Evolutionary conservation across 2,888 invertebrate species (phyloP), one percentile per base, ranked within the genome.

Genomic region (Eupithecia subfuscata): DNA sequence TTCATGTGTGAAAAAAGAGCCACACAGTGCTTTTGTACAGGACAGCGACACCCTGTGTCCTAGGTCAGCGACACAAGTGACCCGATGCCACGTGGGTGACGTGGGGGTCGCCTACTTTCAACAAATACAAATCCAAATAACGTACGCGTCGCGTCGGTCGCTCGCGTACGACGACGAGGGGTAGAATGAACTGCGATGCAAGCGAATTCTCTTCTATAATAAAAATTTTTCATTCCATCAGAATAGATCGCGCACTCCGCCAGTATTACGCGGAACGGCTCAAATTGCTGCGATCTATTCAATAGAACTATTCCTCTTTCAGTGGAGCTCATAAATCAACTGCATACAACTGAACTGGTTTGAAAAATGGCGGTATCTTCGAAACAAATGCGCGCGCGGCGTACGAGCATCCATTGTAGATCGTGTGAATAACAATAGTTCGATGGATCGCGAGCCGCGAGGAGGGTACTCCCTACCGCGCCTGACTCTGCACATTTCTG

Each of bases 351-450:
- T 73, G 74, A 74, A 70, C 70, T 43, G 18, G 73, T 67, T 74
- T 79, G 70, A 75, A 76, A 75, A 71, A 75, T 74, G 65, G 60
- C 71, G 69, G 70, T 70, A 77, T 75, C 77, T 77, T 77, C 67
- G 70, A 70, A 77, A 77, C 77, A 75, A 77, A 73, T 75, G 75
- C 69, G 71, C 43, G 70, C 43, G 72, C 40, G 52, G 11, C 56
- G 71, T 70, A 76, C 69, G 69, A 69, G 71, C 75, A 76, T 71
- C 77, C 63, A 74, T 75, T 75, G 70, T 76, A 71, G 74, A 76
- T 11, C 56, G 22, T 78, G 76, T 80, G 79, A 79, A 76, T 78
- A 80, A 75, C 77, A 75, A 79, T 73, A 76, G 63, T 67, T 16
- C 67, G 43, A 72, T 78, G 69, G 68, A 73, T 76, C 67, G 75